These are phyloP conservation scores for Epistrophe eligans DNA, from an alignment of 2,888 invertebrate genomes.

Conservation along the genomic window DNA sequence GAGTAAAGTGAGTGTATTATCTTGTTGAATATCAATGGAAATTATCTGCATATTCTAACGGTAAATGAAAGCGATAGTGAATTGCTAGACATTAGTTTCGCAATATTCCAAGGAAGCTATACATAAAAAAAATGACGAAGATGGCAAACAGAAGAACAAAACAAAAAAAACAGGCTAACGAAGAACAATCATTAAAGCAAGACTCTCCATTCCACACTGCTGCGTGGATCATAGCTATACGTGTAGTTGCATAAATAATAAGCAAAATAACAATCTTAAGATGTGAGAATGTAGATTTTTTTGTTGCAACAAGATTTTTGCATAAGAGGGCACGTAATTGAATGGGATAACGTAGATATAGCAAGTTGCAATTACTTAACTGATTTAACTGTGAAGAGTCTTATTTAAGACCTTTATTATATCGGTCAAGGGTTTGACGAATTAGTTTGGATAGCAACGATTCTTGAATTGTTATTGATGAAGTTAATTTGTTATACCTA, in stretches of 20 bases:
- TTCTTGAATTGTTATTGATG: too few relatives aligned
- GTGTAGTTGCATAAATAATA: constrained; percentile 22
- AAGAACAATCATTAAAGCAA: constrained; percentile 29
- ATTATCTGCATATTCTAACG: constrained; percentile 74
- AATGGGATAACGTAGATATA: background rate
- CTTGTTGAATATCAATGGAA: constrained; percentile 69
- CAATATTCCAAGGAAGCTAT: constrained; percentile 45
- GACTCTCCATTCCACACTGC: background rate
- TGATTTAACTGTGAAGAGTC: background rate
- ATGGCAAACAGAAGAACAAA: background rate
- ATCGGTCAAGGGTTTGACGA: constrained; percentile 27
- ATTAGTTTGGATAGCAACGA: background rate
- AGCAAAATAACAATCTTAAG: background rate
- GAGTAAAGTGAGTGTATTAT: constrained; percentile 5
- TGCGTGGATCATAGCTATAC: background rate
- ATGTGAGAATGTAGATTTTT: background rate
- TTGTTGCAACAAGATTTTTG: background rate
- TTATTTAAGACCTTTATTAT: background rate
- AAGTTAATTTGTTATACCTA: too few relatives aligned
- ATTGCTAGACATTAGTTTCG: constrained; percentile 74
- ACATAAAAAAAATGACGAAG: background rate
- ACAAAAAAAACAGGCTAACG: constrained; percentile 17
- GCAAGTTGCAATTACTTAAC: constrained; percentile 13
- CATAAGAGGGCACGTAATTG: constrained; percentile 17
- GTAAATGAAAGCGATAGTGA: constrained; percentile 74